Base-by-base conservation (phyloP, 2,888 invertebrate genomes). In the Coelogynopora nodosa region DNA sequence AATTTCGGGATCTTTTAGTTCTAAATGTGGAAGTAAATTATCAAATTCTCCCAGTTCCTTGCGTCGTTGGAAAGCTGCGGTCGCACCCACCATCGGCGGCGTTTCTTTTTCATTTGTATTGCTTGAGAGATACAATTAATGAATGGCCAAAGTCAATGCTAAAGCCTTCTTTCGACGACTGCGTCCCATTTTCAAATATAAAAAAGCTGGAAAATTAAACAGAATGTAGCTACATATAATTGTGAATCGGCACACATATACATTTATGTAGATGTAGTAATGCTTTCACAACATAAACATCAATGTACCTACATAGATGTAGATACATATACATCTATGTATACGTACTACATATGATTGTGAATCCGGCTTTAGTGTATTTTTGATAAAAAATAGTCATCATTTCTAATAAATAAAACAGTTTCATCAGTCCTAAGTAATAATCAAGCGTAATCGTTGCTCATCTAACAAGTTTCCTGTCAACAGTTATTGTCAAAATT, bases 191-290 rank as follows among this genome's bases (percentile, higher is more conserved):
- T 23, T 74, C 74, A 74, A 74, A 74, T 74, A 74, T 74, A 13
- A 74, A 49, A 5, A 49, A 74, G 23, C 74, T 74, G 27, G 27
- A n/a, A 23, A 74, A 74, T 74, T 13, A 74, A 13, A 74, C 27
- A 74, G 2, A 74, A 74, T 74, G 74, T 74, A 74, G 74, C 74
- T 74, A 74, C 74, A 74, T 74, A 74, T 74, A 74, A 74, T 74
- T 74, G 23, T 74, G 74, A 74, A 74, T 74, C 23, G 74, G 23
- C 18, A 74, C 74, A 49, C 49, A 5, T 18, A 49, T 23, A 74
- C 74, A 74, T 74, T n/a, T 74, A 74, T 74, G 74, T 74, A 74
- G 18, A 74, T 74, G 18, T 74, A 74, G 49, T 49, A 49, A 5
- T 10, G 5, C 5, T 10, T 5, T 18, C 5, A 10, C 49, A 10